Base-by-base conservation (phyloP, 2,797 vertebrate species). In the Amniataba percoides region DNA sequence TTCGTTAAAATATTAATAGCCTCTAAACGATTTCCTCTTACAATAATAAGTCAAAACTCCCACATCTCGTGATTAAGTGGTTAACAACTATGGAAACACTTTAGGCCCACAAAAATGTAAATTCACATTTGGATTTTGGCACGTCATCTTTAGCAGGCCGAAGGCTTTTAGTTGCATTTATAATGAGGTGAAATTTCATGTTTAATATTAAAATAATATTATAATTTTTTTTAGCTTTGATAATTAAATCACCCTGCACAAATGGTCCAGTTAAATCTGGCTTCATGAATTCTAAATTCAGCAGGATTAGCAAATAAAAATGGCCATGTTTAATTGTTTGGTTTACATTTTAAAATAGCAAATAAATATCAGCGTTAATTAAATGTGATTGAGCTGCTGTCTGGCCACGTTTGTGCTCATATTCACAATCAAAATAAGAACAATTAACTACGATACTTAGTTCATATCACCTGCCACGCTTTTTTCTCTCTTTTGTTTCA, bases 1-100 rank as follows among this genome's bases (percentile, higher is more conserved):
- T 93, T 94, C 92, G 89, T 94, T 94, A 93, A 93, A 94, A 93
- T 94, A 94, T 94, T 93, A 94, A 94, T 94, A 94, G 94, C 92
- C 92, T 93, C 91, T 94, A 94, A 94, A 94, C 93, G 93, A 94
- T 94, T 94, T 92, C 88, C 87, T 90, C 86, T 91, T 89, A 88
- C 90, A 93, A 94, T 94, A 94, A 94, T 93, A 92, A 92, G 91
- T 92, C 89, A 90, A 91, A 93, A 93, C 87, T 90, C 91, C 87
- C 78, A 90, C 88, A 86, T 92, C 86, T 93, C 82, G 90, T 94
- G 91, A 94, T 94, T 93, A 93, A 94, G 92, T 93, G 92, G 90
- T 89, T 92, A 92, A 93, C 92, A 91, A 90, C 90, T 83, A 90
- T 79, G 85, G 89, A 89, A 93, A 90, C 91, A 92, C 87, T 92